Conservation (phyloP, 2,888 invertebrate species). For the Sympetrum striolatum region DNA sequence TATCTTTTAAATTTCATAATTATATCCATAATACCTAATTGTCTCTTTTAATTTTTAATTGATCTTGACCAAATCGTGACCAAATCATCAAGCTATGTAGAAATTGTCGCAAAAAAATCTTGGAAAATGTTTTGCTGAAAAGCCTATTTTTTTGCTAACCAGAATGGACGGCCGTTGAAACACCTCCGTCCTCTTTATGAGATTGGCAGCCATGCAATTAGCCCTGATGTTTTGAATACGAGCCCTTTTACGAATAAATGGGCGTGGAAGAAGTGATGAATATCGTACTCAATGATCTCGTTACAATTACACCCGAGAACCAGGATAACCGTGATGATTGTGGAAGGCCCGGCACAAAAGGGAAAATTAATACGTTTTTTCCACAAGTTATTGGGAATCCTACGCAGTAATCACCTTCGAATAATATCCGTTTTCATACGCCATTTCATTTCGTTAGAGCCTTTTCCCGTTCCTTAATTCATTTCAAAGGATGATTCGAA, state of each 20-base stretch:
- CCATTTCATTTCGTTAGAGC: no score
- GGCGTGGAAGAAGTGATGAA: slow-evolving; percentile 12
- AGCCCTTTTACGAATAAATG: background rate
- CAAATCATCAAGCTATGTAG: background rate
- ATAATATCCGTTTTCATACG: background rate
- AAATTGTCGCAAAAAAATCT: background rate
- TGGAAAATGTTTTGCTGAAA: background rate
- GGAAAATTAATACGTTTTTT: background rate
- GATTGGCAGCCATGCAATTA: background rate
- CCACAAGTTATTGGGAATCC: background rate
- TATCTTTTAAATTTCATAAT: no score
- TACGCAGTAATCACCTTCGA: background rate
- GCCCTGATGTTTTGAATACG: background rate
- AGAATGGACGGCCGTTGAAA: background rate
- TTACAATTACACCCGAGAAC: slow-evolving; percentile 11
- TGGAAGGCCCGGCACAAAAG: background rate
- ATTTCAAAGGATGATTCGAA: no score
- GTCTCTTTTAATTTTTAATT: background rate
- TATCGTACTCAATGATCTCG: background rate
- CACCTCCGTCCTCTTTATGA: background rate
- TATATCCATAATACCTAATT: no score
- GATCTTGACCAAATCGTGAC: background rate
- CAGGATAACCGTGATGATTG: background rate
- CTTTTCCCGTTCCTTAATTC: no score
- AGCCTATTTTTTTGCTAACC: background rate